Evolutionary conservation across 2,888 invertebrate genomes (phyloP), one percentile per base, ranked within the genome.

Genomic region (Idaea dimidiata): DNA sequence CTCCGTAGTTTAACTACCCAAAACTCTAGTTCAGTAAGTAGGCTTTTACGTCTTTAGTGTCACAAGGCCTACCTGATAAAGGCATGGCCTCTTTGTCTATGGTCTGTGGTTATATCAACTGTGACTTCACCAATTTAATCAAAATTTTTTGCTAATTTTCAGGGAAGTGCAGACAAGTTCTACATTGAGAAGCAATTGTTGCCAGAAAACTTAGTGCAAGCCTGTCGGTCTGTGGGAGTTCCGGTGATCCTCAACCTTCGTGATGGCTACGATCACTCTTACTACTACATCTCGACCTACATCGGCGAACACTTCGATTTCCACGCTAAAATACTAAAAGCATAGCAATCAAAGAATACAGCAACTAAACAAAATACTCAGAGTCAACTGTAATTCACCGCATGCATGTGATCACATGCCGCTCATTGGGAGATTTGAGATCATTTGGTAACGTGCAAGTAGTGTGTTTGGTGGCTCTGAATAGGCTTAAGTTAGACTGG

Each of bases 191-290:
- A 94, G 59, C 96, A 98, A 84, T 93, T 99, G 10, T 86, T 96
- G 62, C 98, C 99, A 0, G 97, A 98, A 69, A 97, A 97, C 76
- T 93, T 99, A 53, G 91, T 97, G 7, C 89, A 93, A 64, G 96
- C 96, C 2, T 96, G 96, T 76, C 94, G 95, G 58, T 93, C 94
- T 65, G 94, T 93, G 16, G 95, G 95, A 61, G 91, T 97, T 17
- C 95, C 95, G 16, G 93, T 95, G 0, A 94, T 96, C 61, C 90
- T 95, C 16, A 95, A 96, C 72, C 91, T 95, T 78, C 94, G 97
- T 10, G 96, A 96, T 70, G 98, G 96, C 16, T 99, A 99, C 81
- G 98, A 99, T 84, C 99, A 99, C 88, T 96, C 97, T 58, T 99
- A 99, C 81, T 99, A 95, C 81, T 99, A 97, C 81, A 96, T 99